These are phyloP conservation scores for Zele albiditarsus DNA, from an alignment of 2,888 invertebrate species.

Conservation along the genomic window DNA sequence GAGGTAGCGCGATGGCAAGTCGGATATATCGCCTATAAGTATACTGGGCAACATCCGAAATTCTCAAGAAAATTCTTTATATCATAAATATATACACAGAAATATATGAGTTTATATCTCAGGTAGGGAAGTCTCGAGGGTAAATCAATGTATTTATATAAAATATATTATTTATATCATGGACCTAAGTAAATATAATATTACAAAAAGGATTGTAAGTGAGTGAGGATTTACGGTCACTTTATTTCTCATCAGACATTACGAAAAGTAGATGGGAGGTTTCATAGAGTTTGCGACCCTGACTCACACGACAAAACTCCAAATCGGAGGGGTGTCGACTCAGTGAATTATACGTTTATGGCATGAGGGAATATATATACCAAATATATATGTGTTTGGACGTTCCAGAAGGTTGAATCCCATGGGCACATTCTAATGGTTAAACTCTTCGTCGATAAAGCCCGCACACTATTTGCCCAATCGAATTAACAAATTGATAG, in stretches of 20 bases:
- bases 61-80: conserved; percentile 51
- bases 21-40: conserved; percentile 58
- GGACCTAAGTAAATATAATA: conserved; percentile 33
- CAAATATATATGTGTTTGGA: not conserved
- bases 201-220: conserved; percentile 19
- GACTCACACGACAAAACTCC: conserved; percentile 3
- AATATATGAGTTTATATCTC: not conserved
- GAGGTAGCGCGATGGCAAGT: conserved; percentile 60
- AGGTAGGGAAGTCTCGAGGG: not conserved
- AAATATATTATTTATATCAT: conserved; percentile 25
- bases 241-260: conserved; percentile 66
- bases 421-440: not conserved
- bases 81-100: not conserved
- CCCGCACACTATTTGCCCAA: conserved; percentile 9
- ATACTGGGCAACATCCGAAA: conserved; percentile 58
- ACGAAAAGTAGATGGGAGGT: conserved; percentile 47
- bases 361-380: not conserved
- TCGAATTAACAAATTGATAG: conserved; percentile 9
- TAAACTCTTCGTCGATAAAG: not conserved
- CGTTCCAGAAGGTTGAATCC: not conserved
- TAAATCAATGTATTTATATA: not conserved
- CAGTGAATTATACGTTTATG: conserved; percentile 24
- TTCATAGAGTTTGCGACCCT: conserved; percentile 34
- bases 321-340: conserved; percentile 25
- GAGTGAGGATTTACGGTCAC: conserved; percentile 62